Percentiles rank a stretch among this genome's conserved stretches.
Evolutionary conservation across 2,888 invertebrate species (phyloP).

Genomic region (Meta bourneti): DNA sequence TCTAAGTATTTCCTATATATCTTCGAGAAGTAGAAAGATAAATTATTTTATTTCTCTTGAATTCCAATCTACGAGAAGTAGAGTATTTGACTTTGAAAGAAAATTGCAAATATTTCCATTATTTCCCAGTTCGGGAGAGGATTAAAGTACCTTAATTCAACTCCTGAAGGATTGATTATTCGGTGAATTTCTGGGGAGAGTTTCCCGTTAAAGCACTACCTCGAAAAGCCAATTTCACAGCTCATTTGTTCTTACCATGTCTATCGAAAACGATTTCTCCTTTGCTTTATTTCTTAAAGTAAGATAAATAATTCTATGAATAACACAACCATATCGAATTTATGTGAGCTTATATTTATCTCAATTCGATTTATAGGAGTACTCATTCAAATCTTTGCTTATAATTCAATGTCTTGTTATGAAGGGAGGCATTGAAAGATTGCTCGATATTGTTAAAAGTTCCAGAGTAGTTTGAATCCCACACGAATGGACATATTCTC

Average conservation of each 20-base stretch:
- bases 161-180: background rate
- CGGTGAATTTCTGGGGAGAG: background rate
- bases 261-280: background rate
- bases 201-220: background rate
- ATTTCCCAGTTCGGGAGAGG: background rate
- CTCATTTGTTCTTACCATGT: constrained; percentile 8
- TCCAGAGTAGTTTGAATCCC: too few relatives aligned
- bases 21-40: background rate
- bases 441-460: too few relatives aligned
- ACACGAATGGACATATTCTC: too few relatives aligned
- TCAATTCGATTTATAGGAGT: too few relatives aligned
- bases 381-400: too few relatives aligned
- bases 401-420: too few relatives aligned
- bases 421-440: too few relatives aligned
- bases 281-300: background rate
- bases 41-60: background rate
- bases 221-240: constrained; percentile 30
- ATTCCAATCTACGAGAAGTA: background rate
- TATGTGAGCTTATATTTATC: background rate
- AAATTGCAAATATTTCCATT: constrained; percentile 19
- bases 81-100: background rate
- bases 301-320: background rate
- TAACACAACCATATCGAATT: background rate
- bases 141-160: constrained; percentile 9
- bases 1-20: background rate